These are phyloP conservation scores for Clytia hemisphaerica DNA, from an alignment of 30 jellyfish, hydroid and myxozoan genomes.

Conservation along the genomic window DNA sequence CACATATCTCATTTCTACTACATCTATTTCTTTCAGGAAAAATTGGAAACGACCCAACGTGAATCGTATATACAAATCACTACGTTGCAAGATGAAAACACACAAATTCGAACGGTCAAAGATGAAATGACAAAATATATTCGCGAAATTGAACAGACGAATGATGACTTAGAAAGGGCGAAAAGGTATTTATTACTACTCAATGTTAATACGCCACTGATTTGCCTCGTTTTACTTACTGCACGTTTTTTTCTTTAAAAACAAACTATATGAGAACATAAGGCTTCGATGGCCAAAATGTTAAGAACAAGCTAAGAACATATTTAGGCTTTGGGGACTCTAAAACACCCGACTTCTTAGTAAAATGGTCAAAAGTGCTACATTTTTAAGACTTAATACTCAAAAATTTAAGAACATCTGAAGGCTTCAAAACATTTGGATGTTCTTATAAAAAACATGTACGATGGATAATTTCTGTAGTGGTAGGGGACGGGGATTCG, in stretches of 20 bases:
- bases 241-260: too few relatives aligned
- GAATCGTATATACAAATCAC: slow-evolving; percentile 88
- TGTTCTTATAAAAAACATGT: background rate
- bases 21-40: slow-evolving; percentile 43
- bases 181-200: slow-evolving; percentile 52
- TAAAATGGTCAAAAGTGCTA: background rate
- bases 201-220: too few relatives aligned
- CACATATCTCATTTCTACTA: too few relatives aligned
- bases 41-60: slow-evolving; percentile 68
- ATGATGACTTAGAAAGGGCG: slow-evolving; percentile 93
- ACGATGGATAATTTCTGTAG: background rate
- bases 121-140: slow-evolving; percentile 91
- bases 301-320: too few relatives aligned
- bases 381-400: background rate
- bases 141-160: slow-evolving; percentile 89
- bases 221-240: too few relatives aligned
- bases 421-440: too few relatives aligned
- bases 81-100: slow-evolving; percentile 87
- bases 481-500: too few relatives aligned
- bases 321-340: too few relatives aligned
- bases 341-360: too few relatives aligned
- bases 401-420: too few relatives aligned
- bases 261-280: background rate
- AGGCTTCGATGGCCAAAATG: too few relatives aligned
- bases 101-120: slow-evolving; percentile 64